Evolutionary conservation across 2,888 invertebrate species (phyloP).

Genomic region (Nymphalis polychloros): DNA sequence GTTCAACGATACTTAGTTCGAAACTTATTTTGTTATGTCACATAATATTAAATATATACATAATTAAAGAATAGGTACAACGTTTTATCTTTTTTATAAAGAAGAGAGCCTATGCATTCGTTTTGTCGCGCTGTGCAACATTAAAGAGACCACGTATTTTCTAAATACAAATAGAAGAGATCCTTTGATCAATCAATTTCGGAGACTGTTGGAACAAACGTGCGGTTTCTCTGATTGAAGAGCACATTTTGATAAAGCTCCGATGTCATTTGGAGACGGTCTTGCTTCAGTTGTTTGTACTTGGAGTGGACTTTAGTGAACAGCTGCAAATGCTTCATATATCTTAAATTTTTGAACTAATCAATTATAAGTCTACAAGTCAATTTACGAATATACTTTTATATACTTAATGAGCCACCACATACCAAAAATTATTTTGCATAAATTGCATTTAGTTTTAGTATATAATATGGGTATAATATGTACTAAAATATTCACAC

Average conservation of each 20-base stretch:
- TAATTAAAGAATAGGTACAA: no score
- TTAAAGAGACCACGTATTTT: not conserved
- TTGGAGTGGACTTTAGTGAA: not conserved
- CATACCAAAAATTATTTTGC: no score
- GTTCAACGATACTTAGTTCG: not conserved
- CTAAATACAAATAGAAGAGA: slow-evolving; percentile 1
- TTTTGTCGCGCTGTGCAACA: not conserved
- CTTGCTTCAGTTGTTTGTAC: not conserved
- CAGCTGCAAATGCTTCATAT: not conserved
- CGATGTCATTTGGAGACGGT: slow-evolving; percentile 2
- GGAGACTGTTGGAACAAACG: slow-evolving; percentile 5
- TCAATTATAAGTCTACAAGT: not conserved
- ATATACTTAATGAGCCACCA: not conserved
- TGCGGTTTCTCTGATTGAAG: slow-evolving; percentile 15
- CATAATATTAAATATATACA: no score
- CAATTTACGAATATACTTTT: not conserved
- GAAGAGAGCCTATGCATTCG: not conserved
- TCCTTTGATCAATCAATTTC: slow-evolving; percentile 23
- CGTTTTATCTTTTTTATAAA: no score
- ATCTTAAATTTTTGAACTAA: not conserved
- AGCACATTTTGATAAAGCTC: not conserved
- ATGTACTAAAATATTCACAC: no score
- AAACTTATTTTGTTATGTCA: no score
- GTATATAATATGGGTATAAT: no score
- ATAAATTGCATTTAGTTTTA: no score